These are phyloP conservation scores for Agrotis clavis DNA, from an alignment of 2,888 invertebrate species.

Conservation along the genomic window DNA sequence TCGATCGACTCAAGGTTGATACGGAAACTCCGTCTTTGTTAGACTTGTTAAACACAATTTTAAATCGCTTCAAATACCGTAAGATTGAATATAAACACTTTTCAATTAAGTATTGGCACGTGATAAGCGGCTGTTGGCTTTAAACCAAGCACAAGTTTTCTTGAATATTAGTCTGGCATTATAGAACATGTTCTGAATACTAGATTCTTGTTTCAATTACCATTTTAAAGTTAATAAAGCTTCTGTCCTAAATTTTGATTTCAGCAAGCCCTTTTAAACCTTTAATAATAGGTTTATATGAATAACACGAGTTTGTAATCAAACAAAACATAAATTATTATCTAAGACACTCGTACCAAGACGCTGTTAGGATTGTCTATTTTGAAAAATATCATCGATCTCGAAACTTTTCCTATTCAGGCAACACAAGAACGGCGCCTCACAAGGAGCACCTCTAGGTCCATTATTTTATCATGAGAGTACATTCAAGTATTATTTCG, in stretches of 20 bases:
- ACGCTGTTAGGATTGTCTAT: constrained; percentile 87
- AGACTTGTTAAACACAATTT: constrained; percentile 55
- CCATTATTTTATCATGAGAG: constrained; percentile 30
- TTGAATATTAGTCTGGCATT: constrained; percentile 50
- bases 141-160: constrained; percentile 46
- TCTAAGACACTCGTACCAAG: constrained; percentile 90
- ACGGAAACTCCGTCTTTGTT: constrained; percentile 56
- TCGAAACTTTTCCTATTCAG: constrained; percentile 76
- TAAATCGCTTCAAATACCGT: constrained; percentile 39
- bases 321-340: constrained; percentile 81
- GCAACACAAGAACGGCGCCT: constrained; percentile 29
- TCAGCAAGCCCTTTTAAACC: constrained; percentile 50
- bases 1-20: constrained; percentile 70
- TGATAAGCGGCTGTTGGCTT: constrained; percentile 53
- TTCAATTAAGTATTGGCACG: constrained; percentile 58
- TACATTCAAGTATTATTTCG: constrained; percentile 49
- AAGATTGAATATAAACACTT: constrained; percentile 61
- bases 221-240: constrained; percentile 61
- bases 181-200: constrained; percentile 40
- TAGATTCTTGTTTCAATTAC: constrained; percentile 52
- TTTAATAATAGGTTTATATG: constrained; percentile 61
- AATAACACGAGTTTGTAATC: constrained; percentile 76
- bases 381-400: constrained; percentile 72
- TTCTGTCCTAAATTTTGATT: constrained; percentile 29
- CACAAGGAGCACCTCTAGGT: constrained; percentile 39